Percentiles rank a stretch among this genome's conserved stretches.
Evolutionary conservation across 2,888 invertebrate species (phyloP).

Genomic region (Plagiodera versicolora): DNA sequence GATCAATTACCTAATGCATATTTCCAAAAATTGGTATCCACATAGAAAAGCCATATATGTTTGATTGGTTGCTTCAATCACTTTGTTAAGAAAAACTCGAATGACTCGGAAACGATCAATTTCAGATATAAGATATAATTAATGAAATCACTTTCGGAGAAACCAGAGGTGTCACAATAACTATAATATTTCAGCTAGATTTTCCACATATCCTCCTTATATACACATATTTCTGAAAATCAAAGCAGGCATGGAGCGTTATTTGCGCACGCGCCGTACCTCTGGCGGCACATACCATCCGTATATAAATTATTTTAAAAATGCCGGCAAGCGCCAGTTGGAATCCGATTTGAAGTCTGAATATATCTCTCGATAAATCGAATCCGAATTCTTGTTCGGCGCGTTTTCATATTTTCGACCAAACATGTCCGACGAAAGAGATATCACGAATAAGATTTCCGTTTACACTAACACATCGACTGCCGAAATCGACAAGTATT

Average conservation of each 20-base stretch:
- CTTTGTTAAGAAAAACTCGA: too few relatives aligned
- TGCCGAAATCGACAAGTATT: conserved; percentile 22
- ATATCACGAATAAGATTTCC: conserved; percentile 8
- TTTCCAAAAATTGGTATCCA: too few relatives aligned
- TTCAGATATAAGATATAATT: too few relatives aligned
- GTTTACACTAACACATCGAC: neutral
- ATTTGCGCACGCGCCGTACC: conserved; percentile 16
- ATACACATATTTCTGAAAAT: conserved; percentile 3
- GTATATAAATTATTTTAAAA: conserved; percentile 19
- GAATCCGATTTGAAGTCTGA: conserved; percentile 18
- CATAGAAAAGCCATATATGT: too few relatives aligned
- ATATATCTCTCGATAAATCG: neutral
- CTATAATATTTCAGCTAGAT: too few relatives aligned
- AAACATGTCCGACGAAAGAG: neutral
- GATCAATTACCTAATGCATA: too few relatives aligned
- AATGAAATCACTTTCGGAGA: too few relatives aligned
- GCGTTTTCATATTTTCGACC: neutral
- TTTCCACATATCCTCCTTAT: too few relatives aligned
- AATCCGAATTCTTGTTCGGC: neutral
- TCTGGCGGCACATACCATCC: conserved; percentile 1
- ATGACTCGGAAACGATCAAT: too few relatives aligned
- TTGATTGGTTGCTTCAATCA: too few relatives aligned
- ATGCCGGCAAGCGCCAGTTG: conserved; percentile 17
- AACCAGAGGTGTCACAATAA: too few relatives aligned
- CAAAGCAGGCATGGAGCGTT: neutral